phyloP scores from a whole-genome alignment of 2,888 invertebrate genomes.

The Hofmannophila pseudospretella region DNA sequence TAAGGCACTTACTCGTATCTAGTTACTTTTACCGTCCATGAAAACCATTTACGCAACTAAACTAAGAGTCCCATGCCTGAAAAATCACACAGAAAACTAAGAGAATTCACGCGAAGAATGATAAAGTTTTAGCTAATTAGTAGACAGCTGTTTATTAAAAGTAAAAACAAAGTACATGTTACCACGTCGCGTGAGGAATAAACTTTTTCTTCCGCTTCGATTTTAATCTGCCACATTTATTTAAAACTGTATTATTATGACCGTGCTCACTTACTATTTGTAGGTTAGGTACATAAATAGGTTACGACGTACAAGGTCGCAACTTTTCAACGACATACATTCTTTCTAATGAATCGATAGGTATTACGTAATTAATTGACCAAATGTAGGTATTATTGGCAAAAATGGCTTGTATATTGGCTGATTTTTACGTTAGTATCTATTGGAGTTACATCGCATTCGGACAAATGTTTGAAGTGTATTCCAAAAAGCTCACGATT shows the following conservation, averaged over 20 bases:
- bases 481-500: too few relatives aligned
- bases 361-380: conserved; percentile 3
- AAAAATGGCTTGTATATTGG: neutral
- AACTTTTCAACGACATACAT: conserved; percentile 5
- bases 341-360: too few relatives aligned
- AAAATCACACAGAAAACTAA: too few relatives aligned
- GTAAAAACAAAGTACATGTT: neutral
- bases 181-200: neutral
- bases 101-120: too few relatives aligned
- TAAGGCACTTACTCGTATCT: too few relatives aligned
- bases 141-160: neutral
- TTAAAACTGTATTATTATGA: neutral
- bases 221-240: conserved; percentile 1
- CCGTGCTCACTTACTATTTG: neutral
- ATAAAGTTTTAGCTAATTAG: too few relatives aligned
- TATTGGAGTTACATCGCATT: neutral
- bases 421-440: conserved; percentile 4
- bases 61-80: too few relatives aligned
- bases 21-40: too few relatives aligned
- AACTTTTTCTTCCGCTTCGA: neutral
- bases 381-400: conserved; percentile 2
- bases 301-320: conserved; percentile 14
- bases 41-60: too few relatives aligned
- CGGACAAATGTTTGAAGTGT: neutral
- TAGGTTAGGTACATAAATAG: conserved; percentile 2